phyloP scores from a whole-genome alignment of 2,888 invertebrate species.

The Orchesellides sinensis region DNA sequence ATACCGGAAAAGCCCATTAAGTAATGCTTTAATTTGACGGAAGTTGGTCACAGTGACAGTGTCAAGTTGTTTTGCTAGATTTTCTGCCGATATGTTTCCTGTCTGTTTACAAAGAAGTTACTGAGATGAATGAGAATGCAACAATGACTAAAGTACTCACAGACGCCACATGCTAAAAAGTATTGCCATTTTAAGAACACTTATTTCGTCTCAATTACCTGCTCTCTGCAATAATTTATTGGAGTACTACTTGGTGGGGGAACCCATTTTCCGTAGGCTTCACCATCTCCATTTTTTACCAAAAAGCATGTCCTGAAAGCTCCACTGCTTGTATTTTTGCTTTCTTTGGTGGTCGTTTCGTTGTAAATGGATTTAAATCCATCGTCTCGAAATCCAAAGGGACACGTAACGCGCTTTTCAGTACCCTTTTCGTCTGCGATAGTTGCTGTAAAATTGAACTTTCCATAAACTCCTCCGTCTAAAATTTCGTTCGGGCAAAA shows the following conservation, averaged over 20 bases:
- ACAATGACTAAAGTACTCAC: too few relatives aligned
- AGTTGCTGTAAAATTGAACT: slow-evolving; percentile 39
- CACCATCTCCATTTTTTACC: background rate
- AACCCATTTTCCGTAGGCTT: slow-evolving; percentile 10
- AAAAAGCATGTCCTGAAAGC: slow-evolving; percentile 42
- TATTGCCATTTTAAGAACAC: too few relatives aligned
- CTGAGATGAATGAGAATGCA: too few relatives aligned
- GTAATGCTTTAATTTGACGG: background rate
- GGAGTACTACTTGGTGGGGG: background rate
- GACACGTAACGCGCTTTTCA: slow-evolving; percentile 27
- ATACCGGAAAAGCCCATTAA: too few relatives aligned
- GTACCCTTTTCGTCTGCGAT: slow-evolving; percentile 36
- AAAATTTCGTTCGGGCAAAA: slow-evolving; percentile 17
- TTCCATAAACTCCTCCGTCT: background rate
- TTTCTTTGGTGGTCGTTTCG: background rate
- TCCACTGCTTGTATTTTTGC: slow-evolving; percentile 41
- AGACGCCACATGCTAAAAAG: too few relatives aligned
- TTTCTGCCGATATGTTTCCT: background rate
- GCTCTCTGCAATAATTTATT: background rate
- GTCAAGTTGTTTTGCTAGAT: background rate
- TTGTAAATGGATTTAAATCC: slow-evolving; percentile 37
- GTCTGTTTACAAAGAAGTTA: too few relatives aligned
- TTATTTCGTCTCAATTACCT: too few relatives aligned
- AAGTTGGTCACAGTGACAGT: background rate
- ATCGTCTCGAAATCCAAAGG: slow-evolving; percentile 50